Base-by-base conservation (phyloP, 2,113 vertebrate species). In the Columbina picui region DNA sequence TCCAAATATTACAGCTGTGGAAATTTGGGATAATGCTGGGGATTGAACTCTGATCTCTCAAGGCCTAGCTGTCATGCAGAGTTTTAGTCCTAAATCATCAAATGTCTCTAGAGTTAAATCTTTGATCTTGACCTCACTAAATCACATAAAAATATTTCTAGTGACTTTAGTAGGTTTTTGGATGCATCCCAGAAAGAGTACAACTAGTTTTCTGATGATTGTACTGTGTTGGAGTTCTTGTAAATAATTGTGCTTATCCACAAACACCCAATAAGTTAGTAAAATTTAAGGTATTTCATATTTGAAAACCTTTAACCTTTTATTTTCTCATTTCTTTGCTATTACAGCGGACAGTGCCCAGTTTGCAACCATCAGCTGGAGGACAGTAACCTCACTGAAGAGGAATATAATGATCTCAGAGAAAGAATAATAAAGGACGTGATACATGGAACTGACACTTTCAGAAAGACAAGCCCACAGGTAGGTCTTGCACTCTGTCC, bases 401-500 rank as follows among this genome's bases (percentile, higher is more conserved):
- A 99, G 89, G 99, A 99, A 39, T 99, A 99, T 92, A 94, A 87
- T 11, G 95, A 97, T 81, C 98, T 99, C 75, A 99, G 98, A n/a
- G 96, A 97, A 91, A 97, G 89, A 92, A 98, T 99, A 96, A 98
- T 99, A 97, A 96, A 36, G 4, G 98, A 99, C 1, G 97, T 99
- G 91, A 99, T 99, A 74, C 97, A 99, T 86, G 99, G 99, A 29
- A 93, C 38, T 43, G 99, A 99, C 83, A 96, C 98, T 75, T 99
- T 99, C 49, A 98, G 96, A 25, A 99, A 99, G 97, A 99, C 99
- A 12, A 99, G 98, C 47, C 99, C 99, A 18, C 77, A 98, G 98
- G 99, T 99, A 65, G 80, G 97, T 87, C 50, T 68, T 60, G 14
- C 23, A 26, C 0, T 1, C 43, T 55, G 7, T 39, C 68, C 34